Percentiles rank a stretch among this genome's conserved stretches.
phyloP scores from a whole-genome alignment of 2,888 invertebrate species.

The Acanthopleura granulata region DNA sequence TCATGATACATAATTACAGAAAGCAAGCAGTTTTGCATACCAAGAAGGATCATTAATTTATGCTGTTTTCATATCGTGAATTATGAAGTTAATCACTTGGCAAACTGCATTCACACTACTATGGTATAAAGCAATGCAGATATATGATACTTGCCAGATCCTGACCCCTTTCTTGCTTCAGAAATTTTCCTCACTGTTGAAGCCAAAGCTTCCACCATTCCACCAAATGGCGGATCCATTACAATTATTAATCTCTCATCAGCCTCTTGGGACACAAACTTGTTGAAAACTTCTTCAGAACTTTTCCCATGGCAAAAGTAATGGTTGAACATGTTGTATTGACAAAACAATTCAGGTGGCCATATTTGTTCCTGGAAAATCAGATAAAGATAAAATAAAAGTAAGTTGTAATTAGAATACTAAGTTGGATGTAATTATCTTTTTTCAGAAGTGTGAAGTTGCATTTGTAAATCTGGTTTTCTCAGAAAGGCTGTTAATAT shows the following conservation, averaged over 20 bases:
- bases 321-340: slow-evolving; percentile 93
- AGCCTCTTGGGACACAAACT: slow-evolving; percentile 69
- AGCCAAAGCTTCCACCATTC: slow-evolving; percentile 84
- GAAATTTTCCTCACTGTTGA: slow-evolving; percentile 74
- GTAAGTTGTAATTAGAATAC: too few species aligned
- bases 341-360: slow-evolving; percentile 75
- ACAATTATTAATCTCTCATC: slow-evolving; percentile 48
- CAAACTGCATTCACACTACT: too few species aligned
- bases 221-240: slow-evolving; percentile 91
- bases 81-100: too few species aligned
- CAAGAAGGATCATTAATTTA: too few species aligned
- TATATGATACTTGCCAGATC: neutral
- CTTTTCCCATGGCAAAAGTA: slow-evolving; percentile 78
- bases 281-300: slow-evolving; percentile 36
- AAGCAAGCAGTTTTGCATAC: too few species aligned
- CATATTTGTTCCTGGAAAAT: slow-evolving; percentile 69
- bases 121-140: too few species aligned
- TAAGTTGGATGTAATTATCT: too few species aligned
- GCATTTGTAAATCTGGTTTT: too few species aligned
- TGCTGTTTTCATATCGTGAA: too few species aligned
- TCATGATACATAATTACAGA: too few species aligned
- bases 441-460: too few species aligned
- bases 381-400: slow-evolving; percentile 22
- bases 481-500: too few species aligned
- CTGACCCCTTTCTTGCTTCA: neutral